Base-by-base conservation (phyloP, 1,140 invertebrate genomes). In the Drosophila tsacasi region DNA sequence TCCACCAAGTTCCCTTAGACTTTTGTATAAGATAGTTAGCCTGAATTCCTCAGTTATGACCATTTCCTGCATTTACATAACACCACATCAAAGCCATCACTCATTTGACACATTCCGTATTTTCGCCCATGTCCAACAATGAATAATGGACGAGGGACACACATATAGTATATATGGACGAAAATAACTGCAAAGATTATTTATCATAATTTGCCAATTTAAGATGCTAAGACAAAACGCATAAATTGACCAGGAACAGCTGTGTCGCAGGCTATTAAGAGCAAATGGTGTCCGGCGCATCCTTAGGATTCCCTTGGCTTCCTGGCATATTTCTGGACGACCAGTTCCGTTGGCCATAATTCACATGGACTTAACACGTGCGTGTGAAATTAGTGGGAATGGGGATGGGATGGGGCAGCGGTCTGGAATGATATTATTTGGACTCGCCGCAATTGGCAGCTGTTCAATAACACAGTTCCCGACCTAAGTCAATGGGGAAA, bases 381-480 rank as follows among this genome's bases (percentile, higher is more conserved):
- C 68, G 50, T 62, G 40, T 42, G 46, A 50, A 61, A 73, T 74
- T 72, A 61, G n/a, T 32, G 62, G 7, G n/a, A 2, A 13, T 3
- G 42, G 7, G n/a, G 1, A 13, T 3, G 42, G n/a, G 19, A 39
- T 35, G 37, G 23, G 4, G 54, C 30, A 5, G 73, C 46, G 47
- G 67, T 32, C 83, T 86, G 83, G 83, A 86, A 82, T 76, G 77
- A 77, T 82, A 60, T 25, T 60, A 63, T 83, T 83, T 60, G 65
- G 40, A 46, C 68, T 58, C 49, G 72, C 58, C 78, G 67, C 66
- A 80, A 90, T 90, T 90, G 85, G 85, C 85, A 90, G 85, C 86
- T 90, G 79, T 90, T 90, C 85, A 90, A 90, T 90, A 79, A 60
- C 76, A 76, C 79, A 85, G 68, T 77, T 90, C 60, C 85, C 84